A percentile compares a stretch with the other conserved stretches of the same genome.
These are phyloP conservation scores for Drosophila sulfurigaster DNA, from an alignment of 1,140 invertebrate species.

Conservation along the genomic window DNA sequence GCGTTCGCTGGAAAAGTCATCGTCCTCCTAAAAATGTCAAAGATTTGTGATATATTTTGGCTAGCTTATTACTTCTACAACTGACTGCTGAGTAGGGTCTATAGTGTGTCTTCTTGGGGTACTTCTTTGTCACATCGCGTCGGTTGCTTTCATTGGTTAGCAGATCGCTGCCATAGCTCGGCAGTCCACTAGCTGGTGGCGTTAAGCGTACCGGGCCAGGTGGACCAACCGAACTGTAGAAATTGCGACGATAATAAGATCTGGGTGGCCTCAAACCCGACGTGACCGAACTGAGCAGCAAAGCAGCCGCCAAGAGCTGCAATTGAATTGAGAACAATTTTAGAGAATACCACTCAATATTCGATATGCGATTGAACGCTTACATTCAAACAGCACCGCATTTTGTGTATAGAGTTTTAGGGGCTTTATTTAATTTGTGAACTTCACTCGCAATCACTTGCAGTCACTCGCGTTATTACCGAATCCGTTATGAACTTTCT, in stretches of 20 bases:
- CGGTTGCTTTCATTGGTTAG: slow-evolving; percentile 76
- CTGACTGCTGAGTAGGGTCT: slow-evolving; percentile 72
- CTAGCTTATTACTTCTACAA: not conserved
- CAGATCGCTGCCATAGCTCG: slow-evolving; percentile 60
- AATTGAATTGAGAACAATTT: slow-evolving; percentile 25
- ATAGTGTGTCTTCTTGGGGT: slow-evolving; percentile 72
- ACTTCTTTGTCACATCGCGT: slow-evolving; percentile 64
- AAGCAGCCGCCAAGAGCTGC: slow-evolving; percentile 49
- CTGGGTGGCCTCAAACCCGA: slow-evolving; percentile 50
- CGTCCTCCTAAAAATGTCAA: slow-evolving; percentile 63
- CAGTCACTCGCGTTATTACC: not conserved
- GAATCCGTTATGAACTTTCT: slow-evolving; percentile 17
- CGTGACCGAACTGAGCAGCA: slow-evolving; percentile 46
- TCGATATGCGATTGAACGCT: slow-evolving; percentile 25
- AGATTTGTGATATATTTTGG: not conserved
- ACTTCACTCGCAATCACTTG: slow-evolving; percentile 20
- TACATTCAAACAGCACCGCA: slow-evolving; percentile 69
- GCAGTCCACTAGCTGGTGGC: slow-evolving; percentile 12
- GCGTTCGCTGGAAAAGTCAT: slow-evolving; percentile 73
- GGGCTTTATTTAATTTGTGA: slow-evolving; percentile 14
- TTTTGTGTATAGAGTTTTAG: slow-evolving; percentile 36
- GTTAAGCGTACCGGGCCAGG: slow-evolving; percentile 59
- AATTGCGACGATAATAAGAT: slow-evolving; percentile 66
- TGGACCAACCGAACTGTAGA: slow-evolving; percentile 55
- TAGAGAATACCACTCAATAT: not conserved